Evolutionary conservation across 2,888 invertebrate genomes (phyloP).

Genomic region (Apodemia mormo): DNA sequence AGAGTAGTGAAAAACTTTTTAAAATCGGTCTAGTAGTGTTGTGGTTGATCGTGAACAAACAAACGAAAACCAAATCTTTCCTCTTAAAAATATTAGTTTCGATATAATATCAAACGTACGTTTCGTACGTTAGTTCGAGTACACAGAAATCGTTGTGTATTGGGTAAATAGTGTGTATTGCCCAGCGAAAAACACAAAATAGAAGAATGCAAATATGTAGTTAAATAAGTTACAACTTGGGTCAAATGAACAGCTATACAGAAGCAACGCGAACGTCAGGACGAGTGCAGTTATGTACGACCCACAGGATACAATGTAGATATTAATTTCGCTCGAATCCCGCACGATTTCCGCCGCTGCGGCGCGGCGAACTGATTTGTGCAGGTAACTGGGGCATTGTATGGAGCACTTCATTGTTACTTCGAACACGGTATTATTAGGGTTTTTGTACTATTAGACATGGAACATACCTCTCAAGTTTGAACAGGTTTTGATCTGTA

Average conservation of each 20-base stretch:
- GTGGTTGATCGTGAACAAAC: too few relatives aligned
- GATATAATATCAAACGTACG: too few relatives aligned
- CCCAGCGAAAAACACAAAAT: too few relatives aligned
- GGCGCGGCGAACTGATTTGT: background rate
- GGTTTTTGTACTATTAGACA: background rate
- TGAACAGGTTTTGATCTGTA: background rate
- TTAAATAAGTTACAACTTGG: too few relatives aligned
- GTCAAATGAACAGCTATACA: background rate
- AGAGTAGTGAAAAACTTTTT: too few relatives aligned
- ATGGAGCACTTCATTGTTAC: background rate
- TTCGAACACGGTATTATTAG: background rate
- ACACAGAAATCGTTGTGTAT: too few relatives aligned
- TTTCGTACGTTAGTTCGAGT: too few relatives aligned
- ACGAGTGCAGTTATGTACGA: constrained; percentile 46
- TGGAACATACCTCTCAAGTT: background rate
- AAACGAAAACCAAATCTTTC: too few relatives aligned
- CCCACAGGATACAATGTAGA: constrained; percentile 55
- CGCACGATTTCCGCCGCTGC: constrained; percentile 45
- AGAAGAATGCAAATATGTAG: too few relatives aligned
- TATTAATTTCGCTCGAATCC: constrained; percentile 51
- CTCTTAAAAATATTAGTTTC: too few relatives aligned
- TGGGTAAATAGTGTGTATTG: too few relatives aligned
- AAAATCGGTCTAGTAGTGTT: too few relatives aligned
- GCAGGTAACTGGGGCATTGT: constrained; percentile 12
- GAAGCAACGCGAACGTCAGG: constrained; percentile 6